A percentile compares a stretch with the other conserved stretches of the same genome.
phyloP scores from a whole-genome alignment of 2,888 invertebrate genomes.

The Hylaea fasciaria region DNA sequence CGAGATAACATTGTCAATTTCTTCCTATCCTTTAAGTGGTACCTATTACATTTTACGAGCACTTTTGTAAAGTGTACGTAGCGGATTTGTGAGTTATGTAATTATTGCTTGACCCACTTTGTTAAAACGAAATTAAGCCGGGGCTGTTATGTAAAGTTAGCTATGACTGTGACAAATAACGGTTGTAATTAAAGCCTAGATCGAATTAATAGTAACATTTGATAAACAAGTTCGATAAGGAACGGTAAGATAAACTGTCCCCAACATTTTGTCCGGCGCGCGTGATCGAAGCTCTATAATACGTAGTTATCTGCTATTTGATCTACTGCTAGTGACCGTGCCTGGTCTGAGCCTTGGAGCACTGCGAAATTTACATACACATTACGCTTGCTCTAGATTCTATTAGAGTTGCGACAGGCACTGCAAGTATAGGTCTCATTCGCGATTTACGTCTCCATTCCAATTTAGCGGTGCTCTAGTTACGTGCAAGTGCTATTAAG shows the following conservation, averaged over 20 bases:
- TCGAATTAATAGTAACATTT: constrained; percentile 15
- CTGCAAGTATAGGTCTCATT: constrained; percentile 57
- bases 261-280: constrained; percentile 40
- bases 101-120: constrained; percentile 20
- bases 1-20: constrained; percentile 67
- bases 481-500: constrained; percentile 26
- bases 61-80: constrained; percentile 2
- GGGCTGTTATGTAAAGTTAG: constrained; percentile 20
- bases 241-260: constrained; percentile 34
- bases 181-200: constrained; percentile 13
- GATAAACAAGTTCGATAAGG: constrained; percentile 21
- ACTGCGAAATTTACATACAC: constrained; percentile 70
- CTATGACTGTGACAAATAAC: constrained; percentile 18
- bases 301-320: constrained; percentile 53
- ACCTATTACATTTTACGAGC: constrained; percentile 24
- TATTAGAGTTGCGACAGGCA: constrained; percentile 62
- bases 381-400: constrained; percentile 71
- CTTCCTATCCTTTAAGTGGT: constrained; percentile 52
- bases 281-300: constrained; percentile 43
- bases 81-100: constrained; percentile 22
- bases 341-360: constrained; percentile 58
- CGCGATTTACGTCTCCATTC: constrained; percentile 64
- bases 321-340: constrained; percentile 60
- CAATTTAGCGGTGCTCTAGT: constrained; percentile 52
- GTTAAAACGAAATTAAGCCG: neutral